Evolutionary conservation across 2,888 invertebrate genomes (phyloP), one percentile per base, ranked within the genome.

Genomic region (Agrotis puta): DNA sequence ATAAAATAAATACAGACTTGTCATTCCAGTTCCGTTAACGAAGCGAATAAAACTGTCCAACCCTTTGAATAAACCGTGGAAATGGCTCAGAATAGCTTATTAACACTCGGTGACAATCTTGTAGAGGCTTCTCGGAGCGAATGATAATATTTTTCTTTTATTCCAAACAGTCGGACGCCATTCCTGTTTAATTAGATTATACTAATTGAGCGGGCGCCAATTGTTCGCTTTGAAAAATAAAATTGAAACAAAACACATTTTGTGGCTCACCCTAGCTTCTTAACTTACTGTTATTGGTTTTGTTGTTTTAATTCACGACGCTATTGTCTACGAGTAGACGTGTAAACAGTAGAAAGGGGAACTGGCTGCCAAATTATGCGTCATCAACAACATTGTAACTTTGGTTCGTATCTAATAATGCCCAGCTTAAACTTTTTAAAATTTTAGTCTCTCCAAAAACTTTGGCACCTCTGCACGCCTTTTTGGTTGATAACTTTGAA

Each of bases 71-170:
- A 93, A 93, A 92, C 92, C 88, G 91, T 90, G 89, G 88, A 93
- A 94, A 92, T 92, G 91, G 90, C 87, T 88, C 88, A 88, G 91
- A 92, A 93, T 92, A 91, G 94, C 90, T 93, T 93, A 93, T 94
- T 94, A 94, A 92, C 92, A 91, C 92, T 89, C 90, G 83, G 88
- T 90, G 93, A 94, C 93, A 93, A 91, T 93, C 92, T 93, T 92
- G 91, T 90, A 88, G 89, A 89, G 90, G 84, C 90, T 90, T 84
- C 88, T 90, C 86, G 80, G 84, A 82, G 88, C 87, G 88, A 93
- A 93, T 89, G 91, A 92, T 92, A 93, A 94, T 94, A 94, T 93
- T 94, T 92, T 93, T 91, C 92, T 93, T 93, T 94, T 94, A 94
- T 94, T 93, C 91, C 88, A 88, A 91, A 89, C 90, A 88, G 89